Evolutionary conservation across 2,113 vertebrate genomes (phyloP).

Genomic region (Toxotes jaculatrix): DNA sequence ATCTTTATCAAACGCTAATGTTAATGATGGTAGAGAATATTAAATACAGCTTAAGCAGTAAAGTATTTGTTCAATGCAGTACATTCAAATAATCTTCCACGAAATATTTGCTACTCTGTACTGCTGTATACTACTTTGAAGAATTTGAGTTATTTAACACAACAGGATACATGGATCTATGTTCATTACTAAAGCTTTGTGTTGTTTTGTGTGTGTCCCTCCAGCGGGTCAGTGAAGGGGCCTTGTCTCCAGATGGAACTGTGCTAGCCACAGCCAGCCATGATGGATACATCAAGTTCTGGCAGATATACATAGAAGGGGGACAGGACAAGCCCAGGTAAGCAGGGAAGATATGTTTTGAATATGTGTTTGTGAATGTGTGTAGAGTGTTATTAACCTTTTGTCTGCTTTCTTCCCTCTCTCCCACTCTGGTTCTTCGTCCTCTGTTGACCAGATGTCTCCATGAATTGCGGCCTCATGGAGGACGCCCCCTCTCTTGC

Average conservation of each 20-base stretch:
- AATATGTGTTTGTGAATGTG: neutral
- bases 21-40: no score
- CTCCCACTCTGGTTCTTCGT: neutral
- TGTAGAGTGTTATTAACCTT: no score
- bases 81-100: neutral
- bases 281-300: conserved; percentile 98
- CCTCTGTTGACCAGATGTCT: conserved; percentile 87
- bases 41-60: no score
- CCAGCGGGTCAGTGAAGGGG: conserved; percentile 95
- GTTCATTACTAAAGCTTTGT: neutral
- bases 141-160: neutral
- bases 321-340: conserved; percentile 95
- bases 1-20: neutral
- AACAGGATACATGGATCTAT: neutral
- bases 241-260: conserved; percentile 95
- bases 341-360: neutral
- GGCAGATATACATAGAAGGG: conserved; percentile 99
- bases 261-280: conserved; percentile 98
- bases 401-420: neutral
- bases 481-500: conserved; percentile 93
- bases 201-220: conserved; percentile 35
- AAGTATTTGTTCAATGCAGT: neutral
- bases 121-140: neutral
- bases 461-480: conserved; percentile 95
- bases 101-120: neutral